Percentiles rank a stretch among this genome's conserved stretches.
Evolutionary conservation across 2,113 vertebrate species (phyloP).

Genomic region (Oncorhynchus kisutch): DNA sequence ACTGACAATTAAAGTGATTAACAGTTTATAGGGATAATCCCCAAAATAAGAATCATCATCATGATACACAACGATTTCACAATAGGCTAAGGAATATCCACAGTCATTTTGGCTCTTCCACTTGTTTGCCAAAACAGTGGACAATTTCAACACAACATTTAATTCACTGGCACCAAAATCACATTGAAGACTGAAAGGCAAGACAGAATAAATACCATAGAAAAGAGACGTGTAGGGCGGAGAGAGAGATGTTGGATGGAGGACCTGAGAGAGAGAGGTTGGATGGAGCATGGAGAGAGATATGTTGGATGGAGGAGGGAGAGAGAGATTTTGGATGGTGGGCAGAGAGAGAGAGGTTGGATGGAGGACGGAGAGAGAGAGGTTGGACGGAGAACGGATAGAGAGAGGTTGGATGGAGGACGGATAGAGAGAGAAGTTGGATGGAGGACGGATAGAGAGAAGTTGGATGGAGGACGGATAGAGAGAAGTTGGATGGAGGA

Average conservation of each 20-base stretch:
- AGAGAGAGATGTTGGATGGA: constrained; percentile 15
- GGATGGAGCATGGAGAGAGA: no score
- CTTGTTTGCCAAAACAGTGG: no score
- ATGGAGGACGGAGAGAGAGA: no score
- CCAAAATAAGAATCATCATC: constrained; percentile 29
- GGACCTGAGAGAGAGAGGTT: no score
- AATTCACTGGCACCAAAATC: background rate
- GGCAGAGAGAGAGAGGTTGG: no score
- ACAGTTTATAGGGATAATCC: constrained; percentile 50
- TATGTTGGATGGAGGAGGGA: no score
- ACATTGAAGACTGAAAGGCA: constrained; percentile 29
- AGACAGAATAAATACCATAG: constrained; percentile 19
- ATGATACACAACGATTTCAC: constrained; percentile 22
- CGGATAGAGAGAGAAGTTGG: constrained; percentile 39
- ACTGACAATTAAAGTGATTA: constrained; percentile 60
- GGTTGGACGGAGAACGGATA: no score
- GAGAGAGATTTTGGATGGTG: no score
- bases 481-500: constrained; percentile 31
- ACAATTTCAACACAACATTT: constrained; percentile 13
- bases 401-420: constrained; percentile 20
- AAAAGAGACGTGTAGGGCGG: constrained; percentile 12
- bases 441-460: no score
- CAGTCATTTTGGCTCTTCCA: background rate
- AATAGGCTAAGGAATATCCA: background rate
- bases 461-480: background rate